phyloP scores from a whole-genome alignment of 2,888 invertebrate species.

The Caenorhabditis panamensis region DNA sequence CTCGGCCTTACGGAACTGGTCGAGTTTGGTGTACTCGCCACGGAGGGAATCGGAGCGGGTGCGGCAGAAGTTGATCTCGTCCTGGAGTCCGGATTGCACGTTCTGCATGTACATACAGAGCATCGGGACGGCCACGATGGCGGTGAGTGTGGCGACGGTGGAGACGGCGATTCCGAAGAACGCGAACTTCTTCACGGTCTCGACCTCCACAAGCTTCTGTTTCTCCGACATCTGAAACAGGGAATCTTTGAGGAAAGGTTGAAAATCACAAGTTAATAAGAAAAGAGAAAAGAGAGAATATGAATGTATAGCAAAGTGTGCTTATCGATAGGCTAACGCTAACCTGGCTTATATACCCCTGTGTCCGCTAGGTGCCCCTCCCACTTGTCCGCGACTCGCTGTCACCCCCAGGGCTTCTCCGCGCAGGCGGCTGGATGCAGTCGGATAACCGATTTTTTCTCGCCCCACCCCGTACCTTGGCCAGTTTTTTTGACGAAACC shows the following conservation, averaged over 20 bases:
- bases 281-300: too few species aligned
- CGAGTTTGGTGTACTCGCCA: conserved; percentile 75
- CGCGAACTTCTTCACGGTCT: conserved; percentile 74
- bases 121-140: conserved; percentile 79
- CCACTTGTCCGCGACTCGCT: conserved; percentile 31
- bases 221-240: conserved; percentile 66
- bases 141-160: conserved; percentile 77
- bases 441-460: conserved; percentile 58
- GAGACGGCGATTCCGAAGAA: conserved; percentile 73
- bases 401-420: conserved; percentile 41
- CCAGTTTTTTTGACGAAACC: conserved; percentile 47
- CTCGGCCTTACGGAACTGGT: conserved; percentile 50
- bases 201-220: conserved; percentile 73
- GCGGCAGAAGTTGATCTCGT: conserved; percentile 76
- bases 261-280: too few species aligned
- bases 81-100: conserved; percentile 78
- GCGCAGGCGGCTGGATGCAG: conserved; percentile 25
- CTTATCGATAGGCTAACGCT: too few species aligned
- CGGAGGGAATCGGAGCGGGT: conserved; percentile 74
- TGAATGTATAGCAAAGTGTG: too few species aligned
- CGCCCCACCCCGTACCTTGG: conserved; percentile 54
- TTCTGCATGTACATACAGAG: conserved; percentile 80
- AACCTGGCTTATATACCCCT: conserved; percentile 38
- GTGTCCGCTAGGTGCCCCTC: conserved; percentile 21
- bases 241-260: too few species aligned